phyloP scores from a whole-genome alignment of 2,113 vertebrate genomes.

The Grus americana region DNA sequence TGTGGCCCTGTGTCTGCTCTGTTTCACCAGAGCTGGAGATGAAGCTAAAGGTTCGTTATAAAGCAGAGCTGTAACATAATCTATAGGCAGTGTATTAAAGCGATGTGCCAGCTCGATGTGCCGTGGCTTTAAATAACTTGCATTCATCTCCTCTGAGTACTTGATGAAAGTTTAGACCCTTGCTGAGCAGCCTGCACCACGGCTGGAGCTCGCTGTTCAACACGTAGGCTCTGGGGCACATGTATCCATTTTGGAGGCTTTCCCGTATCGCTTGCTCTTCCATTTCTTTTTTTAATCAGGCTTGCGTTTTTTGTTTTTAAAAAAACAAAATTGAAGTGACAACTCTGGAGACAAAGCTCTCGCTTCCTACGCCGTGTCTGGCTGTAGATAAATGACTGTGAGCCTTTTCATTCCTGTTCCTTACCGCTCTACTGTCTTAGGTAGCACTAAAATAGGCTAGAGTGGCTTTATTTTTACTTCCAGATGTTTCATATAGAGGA shows the following conservation, averaged over 20 bases:
- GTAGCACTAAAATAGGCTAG: neutral
- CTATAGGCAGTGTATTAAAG: slow-evolving; percentile 7
- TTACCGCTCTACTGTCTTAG: neutral
- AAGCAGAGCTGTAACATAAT: slow-evolving; percentile 58
- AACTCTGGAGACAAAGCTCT: neutral
- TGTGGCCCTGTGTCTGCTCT: neutral
- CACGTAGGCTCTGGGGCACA: neutral
- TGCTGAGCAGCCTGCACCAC: neutral
- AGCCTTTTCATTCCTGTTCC: neutral
- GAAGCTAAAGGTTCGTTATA: slow-evolving; percentile 10
- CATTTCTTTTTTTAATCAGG: neutral
- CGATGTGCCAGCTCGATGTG: slow-evolving; percentile 23
- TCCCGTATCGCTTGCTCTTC: neutral
- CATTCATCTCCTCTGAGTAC: slow-evolving; percentile 2
- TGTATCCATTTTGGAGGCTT: neutral
- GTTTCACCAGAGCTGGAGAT: neutral
- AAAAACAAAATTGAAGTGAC: neutral
- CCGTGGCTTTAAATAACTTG: slow-evolving; percentile 63
- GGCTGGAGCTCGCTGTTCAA: neutral
- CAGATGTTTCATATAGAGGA: neutral
- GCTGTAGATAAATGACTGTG: neutral
- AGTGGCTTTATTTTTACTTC: neutral
- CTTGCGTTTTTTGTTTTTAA: neutral
- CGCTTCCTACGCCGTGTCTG: fast-evolving
- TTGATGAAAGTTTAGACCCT: slow-evolving; percentile 45